Conservation (phyloP, 2,888 invertebrate genomes). For the Eudasyphora cyanicolor region DNA sequence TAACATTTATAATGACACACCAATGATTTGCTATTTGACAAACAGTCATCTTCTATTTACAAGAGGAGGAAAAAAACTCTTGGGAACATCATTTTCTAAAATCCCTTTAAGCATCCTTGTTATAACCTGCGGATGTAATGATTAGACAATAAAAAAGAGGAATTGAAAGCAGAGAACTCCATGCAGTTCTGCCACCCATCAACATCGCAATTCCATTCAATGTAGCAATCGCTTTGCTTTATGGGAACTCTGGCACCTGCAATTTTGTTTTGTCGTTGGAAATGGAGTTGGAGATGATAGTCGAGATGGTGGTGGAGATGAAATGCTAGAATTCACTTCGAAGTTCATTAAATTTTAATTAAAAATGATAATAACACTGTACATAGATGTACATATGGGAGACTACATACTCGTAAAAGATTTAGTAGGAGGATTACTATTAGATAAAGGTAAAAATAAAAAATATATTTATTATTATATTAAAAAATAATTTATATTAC, state of each 20-base stretch:
- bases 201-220: too few species aligned
- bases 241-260: slow-evolving; percentile 11
- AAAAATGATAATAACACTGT: slow-evolving; percentile 21
- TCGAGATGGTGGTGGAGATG: background rate
- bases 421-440: too few species aligned
- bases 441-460: too few species aligned
- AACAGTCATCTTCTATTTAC: slow-evolving; percentile 9
- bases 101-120: background rate
- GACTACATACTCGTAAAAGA: too few species aligned
- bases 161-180: background rate
- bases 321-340: slow-evolving; percentile 11
- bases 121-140: slow-evolving; percentile 23
- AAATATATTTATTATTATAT: too few species aligned
- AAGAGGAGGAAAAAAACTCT: background rate
- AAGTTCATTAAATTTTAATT: slow-evolving; percentile 54
- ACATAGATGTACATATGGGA: too few species aligned
- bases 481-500: too few species aligned
- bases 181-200: background rate
- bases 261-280: background rate
- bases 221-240: too few species aligned
- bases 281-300: too few species aligned
- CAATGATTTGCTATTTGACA: slow-evolving; percentile 28
- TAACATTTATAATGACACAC: background rate
- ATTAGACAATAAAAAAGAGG: slow-evolving; percentile 25
- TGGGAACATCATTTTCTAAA: background rate